Evolutionary conservation across 92 coral and sea anemone species (phyloP), one percentile per base, ranked within the genome.

Genomic region (Siderastrea radians): DNA sequence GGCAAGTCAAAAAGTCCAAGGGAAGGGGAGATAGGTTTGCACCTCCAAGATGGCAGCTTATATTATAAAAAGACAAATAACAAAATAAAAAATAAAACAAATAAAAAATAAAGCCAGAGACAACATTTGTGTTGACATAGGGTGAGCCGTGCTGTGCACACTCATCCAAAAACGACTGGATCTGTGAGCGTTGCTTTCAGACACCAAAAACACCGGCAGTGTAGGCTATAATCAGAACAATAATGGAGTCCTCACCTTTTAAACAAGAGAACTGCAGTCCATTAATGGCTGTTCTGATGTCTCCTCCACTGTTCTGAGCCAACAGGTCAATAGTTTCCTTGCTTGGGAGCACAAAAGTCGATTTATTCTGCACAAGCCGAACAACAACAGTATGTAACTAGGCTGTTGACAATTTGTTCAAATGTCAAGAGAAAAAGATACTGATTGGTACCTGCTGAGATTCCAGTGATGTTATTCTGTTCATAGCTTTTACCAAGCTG

Each of bases 221-320:
- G 38, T 0, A 26, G 38, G 38, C 38, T 26, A 26, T 26, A 26
- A 26, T 26, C 38, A 26, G 38, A 26, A 26, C 38, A 26, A 26
- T 5, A 4, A 9, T 4, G 3, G 7, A 6, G 1, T 7, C 48
- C 74, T 73, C 75, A 91, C 98, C 98, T 95, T 84, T 95, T 47
- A 93, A 90, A 73, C 97, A 97, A 6, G 94, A 81, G 78, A 97
- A 97, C 92, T 97, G 99, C 44, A 97, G 78, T 14, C 96, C 94
- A 92, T 97, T 97, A n/a, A 97, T 94, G 17, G 98, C 94, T 58
- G 98, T 94, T 49, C 99, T 86, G 38, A 97, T 94, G 79, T 97
- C 99, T 48, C 99, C 99, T 65, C 96, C 95, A 82, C 99, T 84
- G 59, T 91, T 96, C 61, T 94, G 95, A 67, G 96, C 96, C 72